Evolutionary conservation across 1,140 invertebrate genomes (phyloP).

Genomic region (Orius insidiosus): DNA sequence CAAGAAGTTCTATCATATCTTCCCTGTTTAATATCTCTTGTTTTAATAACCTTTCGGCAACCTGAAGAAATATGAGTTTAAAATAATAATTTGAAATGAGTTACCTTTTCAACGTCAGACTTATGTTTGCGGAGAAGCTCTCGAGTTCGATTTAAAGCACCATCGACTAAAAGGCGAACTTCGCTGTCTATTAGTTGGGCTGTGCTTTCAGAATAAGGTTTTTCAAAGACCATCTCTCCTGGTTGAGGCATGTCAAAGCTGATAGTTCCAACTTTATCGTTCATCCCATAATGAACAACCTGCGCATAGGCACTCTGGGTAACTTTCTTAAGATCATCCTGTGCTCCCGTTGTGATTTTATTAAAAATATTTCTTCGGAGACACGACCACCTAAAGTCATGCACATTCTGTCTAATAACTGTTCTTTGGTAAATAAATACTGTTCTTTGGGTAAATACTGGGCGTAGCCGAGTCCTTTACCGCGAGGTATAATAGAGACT

Average conservation of each 20-base stretch:
- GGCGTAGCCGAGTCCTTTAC: conserved; percentile 67
- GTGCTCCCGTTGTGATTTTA: too few species aligned
- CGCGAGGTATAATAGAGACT: conserved; percentile 61
- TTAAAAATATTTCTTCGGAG: conserved; percentile 90
- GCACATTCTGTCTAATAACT: conserved; percentile 79
- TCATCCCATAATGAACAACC: conserved; percentile 95
- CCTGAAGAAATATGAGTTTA: too few species aligned
- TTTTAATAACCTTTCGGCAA: too few species aligned
- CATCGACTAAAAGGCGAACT: conserved; percentile 67
- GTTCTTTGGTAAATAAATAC: conserved; percentile 94
- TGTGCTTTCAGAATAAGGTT: conserved; percentile 96
- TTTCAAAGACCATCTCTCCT: conserved; percentile 86
- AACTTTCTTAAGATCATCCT: too few species aligned
- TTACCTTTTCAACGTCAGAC: conserved; percentile 69
- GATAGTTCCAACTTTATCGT: conserved; percentile 89
- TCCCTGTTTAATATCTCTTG: too few species aligned
- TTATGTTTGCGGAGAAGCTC: conserved; percentile 72
- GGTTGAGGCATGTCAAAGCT: conserved; percentile 88
- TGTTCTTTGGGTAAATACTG: conserved; percentile 98
- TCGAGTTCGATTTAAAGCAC: conserved; percentile 64
- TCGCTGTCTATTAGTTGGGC: conserved; percentile 92
- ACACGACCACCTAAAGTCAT: conserved; percentile 92
- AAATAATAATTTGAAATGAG: too few species aligned
- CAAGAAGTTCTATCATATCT: too few species aligned
- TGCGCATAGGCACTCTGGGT: conserved; percentile 57